Evolutionary conservation across 2,113 vertebrate species (phyloP), one percentile per base, ranked within the genome.

Genomic region (Zingel zingel): DNA sequence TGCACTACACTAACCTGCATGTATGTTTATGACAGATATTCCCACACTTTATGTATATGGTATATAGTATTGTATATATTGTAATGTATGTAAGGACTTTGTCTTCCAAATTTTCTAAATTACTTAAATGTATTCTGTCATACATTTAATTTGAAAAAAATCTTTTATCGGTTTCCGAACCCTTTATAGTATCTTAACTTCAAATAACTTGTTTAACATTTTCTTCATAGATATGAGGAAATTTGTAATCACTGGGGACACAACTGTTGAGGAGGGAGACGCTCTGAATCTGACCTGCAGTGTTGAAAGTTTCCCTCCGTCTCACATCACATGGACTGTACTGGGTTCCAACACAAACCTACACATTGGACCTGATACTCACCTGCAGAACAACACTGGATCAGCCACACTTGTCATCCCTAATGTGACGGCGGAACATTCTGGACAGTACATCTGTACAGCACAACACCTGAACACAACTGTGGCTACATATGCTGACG

Each of bases 381-480:
- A 30, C 50, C 39, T 5, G 70, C 70, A 61, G 43, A 74, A 50
- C 43, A 27, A 27, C 16, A 30, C 10, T 3, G 73, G 16, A 10
- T 19, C 61, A 14, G 30, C 27, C 47, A 53, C 30, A 13, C 56
- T 92, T 2, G 5, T 21, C 16, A 65, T 89, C 58, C 5, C 23
- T 8, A 83, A 86, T 15, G 68, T 86, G 47, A 82, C 45, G 8
- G 16, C 5, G 4, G 71, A 67, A 0, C 1, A 86, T 61, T 86
- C 79, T 23, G 92, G 89, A 50, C 27, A 0, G n/a, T 93, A 94
- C 58, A 8, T 43, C 81, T 94, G 93, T 25, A 70, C 65, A 56
- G 79, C 67, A 9, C 15, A 72, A 36, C 13, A 89, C 21, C 10
- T 2, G 45, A 23, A 83, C 13, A 47, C 1, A 6, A 77, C 47